These are phyloP conservation scores for Hydrochoerus hydrochaeris DNA, from an alignment of 2,113 vertebrate species.

Conservation along the genomic window DNA sequence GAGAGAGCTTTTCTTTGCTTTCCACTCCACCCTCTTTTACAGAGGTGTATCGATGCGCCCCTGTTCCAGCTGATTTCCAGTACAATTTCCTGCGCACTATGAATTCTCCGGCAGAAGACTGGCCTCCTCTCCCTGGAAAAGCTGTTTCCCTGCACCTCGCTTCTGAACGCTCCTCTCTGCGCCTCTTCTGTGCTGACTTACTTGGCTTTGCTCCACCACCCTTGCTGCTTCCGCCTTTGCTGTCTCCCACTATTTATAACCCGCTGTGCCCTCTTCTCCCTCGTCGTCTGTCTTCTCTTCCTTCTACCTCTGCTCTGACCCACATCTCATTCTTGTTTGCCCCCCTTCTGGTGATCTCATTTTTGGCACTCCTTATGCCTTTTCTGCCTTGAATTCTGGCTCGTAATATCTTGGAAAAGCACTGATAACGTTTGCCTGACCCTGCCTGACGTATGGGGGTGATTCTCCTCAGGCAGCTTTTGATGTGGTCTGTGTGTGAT, in stretches of 20 bases:
- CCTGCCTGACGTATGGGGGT: neutral
- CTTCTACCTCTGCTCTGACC: neutral
- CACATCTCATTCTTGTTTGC: neutral
- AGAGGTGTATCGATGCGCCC: neutral
- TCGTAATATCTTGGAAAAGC: conserved; percentile 52
- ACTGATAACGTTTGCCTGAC: neutral
- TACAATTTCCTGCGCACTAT: neutral
- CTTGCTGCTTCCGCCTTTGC: neutral
- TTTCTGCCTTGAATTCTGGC: conserved; percentile 5
- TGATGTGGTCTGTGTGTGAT: conserved; percentile 72
- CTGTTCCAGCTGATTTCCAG: neutral
- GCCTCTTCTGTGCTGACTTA: neutral
- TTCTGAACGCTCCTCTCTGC: neutral
- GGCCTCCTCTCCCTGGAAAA: rapidly evolving
- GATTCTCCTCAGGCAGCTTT: conserved; percentile 64
- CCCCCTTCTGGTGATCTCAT: neutral
- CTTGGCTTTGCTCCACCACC: neutral
- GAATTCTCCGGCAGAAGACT: neutral
- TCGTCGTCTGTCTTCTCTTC: no score
- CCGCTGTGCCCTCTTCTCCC: neutral
- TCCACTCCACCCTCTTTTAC: neutral
- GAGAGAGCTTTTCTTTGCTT: neutral
- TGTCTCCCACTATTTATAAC: neutral
- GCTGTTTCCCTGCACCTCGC: neutral
- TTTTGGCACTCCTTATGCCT: neutral